Evolutionary conservation across 2,797 vertebrate genomes (phyloP), one percentile per base, ranked within the genome.

Genomic region (Sparidentex hasta): DNA sequence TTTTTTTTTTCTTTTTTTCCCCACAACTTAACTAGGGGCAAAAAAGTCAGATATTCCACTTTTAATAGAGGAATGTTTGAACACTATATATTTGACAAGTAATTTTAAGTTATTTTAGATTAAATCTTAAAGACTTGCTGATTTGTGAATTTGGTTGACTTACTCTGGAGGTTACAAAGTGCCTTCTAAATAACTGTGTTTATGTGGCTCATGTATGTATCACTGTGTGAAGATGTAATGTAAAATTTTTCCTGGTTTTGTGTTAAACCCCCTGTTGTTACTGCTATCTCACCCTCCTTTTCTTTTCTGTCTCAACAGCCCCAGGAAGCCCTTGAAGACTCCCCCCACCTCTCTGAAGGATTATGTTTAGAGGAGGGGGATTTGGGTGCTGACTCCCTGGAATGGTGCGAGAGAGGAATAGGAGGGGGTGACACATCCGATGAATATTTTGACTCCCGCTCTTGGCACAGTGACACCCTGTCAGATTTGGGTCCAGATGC

Each of bases 381-480:
- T 29, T 87, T 89, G 56, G 80, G 86, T 61, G 54, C 87, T 62
- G 93, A 94, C 67, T 79, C 93, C 11, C 85, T 70, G 71, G 92
- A 90, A 70, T 93, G 94, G 82, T 83, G 64, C 2, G 74, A 91
- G 50, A 89, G 61, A 52, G 71, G 74, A 25, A 44, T 14, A 11
- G 72, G 65, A 54, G 67, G 56, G 8, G 80, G 56, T 0, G 74
- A 92, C 57, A 89, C 90, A 55, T 94, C 94, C 46, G 93, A 94
- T 23, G 90, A 95, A 58, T 94, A 94, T 81, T 95, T 90, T 83
- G 96, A 96, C 90, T 95, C 94, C 0, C 54, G 79, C 69, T 96
- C 95, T 61, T 94, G 94, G 85, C 94, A 95, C 66, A 95, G 94
- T 20, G 93, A 95, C 73, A 94, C 93, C 54, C 81, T 88, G 14